Evolutionary conservation across 2,888 invertebrate species (phyloP), one percentile per base, ranked within the genome.

Genomic region (Cantharis lateralis): DNA sequence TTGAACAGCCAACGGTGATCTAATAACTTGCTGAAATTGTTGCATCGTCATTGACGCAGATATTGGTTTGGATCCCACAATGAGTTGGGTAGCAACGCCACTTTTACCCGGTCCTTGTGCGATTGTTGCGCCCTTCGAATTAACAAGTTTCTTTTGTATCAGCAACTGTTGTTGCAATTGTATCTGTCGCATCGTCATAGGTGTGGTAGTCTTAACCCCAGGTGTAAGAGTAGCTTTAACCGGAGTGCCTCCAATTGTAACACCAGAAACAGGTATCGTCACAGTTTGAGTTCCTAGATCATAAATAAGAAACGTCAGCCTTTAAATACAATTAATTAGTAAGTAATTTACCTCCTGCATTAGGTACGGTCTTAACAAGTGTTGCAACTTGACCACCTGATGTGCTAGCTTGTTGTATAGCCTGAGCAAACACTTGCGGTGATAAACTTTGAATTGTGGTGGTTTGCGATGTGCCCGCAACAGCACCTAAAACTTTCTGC

Each of bases 1-100:
- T 15, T 90, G 88, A 9, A 89, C 74, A 5, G 89, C 87, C 80
- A 91, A 87, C 2, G 90, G 90, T 18, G 87, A 83, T 72, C 87
- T 82, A 70, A 88, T 87, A 11, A 94, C 93, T 84, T 94, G 94
- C 79, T 94, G 94, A 64, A 95, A 91, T 84, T 94, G 94, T 82
- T 94, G 94, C 76, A 94, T 92, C 0, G 93, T 93, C 86, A 94
- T 91, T 0, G 92, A 91, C 0, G 91, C 90, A 0, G 92, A 90
- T 48, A 92, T 80, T 2, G 91, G 89, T 82, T 92, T 92, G 15
- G 92, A 91, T 70, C 92, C 91, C 3, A 95, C 94, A 71, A 95
- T 93, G 77, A 95, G 88, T 82, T 94, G 94, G 0, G 93, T 91
- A 20, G 92, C 91, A 3, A 91, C 89, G 5, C 91, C 91, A 72